Percentiles rank a stretch among this genome's conserved stretches.
These are phyloP conservation scores for Solea senegalensis DNA, from an alignment of 2,113 vertebrate genomes.

Conservation along the genomic window DNA sequence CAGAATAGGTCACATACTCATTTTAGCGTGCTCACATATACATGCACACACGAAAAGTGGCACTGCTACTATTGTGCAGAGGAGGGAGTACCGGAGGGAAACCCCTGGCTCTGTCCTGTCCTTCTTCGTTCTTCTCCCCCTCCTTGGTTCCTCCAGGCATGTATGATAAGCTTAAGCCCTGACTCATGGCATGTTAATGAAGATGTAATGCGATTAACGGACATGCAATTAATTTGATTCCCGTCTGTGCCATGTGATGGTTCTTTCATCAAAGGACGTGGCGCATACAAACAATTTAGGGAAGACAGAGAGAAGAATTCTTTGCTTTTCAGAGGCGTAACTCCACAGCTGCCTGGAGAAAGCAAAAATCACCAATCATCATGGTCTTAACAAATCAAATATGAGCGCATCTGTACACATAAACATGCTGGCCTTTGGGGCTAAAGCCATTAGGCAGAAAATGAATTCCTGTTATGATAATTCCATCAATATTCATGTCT, in stretches of 20 bases:
- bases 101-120: constrained; percentile 55
- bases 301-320: constrained; percentile 32
- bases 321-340: constrained; percentile 42
- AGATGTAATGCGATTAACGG: constrained; percentile 84
- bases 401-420: not conserved
- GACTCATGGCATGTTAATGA: constrained; percentile 82
- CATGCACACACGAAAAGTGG: not conserved
- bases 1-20: constrained; percentile 2
- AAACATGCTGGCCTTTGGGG: not conserved
- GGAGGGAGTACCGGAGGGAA: constrained; percentile 58
- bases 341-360: constrained; percentile 33
- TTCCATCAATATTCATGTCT: constrained; percentile 6
- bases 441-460: not conserved
- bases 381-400: constrained; percentile 1
- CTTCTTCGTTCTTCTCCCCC: constrained; percentile 16
- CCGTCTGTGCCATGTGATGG: constrained; percentile 73
- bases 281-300: constrained; percentile 64
- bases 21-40: not conserved
- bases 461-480: constrained; percentile 8
- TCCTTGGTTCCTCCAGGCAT: constrained; percentile 50
- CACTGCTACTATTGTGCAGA: not conserved
- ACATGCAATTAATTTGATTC: constrained; percentile 85
- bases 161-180: constrained; percentile 76
- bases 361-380: constrained; percentile 12
- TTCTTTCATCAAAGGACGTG: constrained; percentile 76